Evolutionary conservation across 2,888 invertebrate species (phyloP).

Genomic region (Lithophane socia): DNA sequence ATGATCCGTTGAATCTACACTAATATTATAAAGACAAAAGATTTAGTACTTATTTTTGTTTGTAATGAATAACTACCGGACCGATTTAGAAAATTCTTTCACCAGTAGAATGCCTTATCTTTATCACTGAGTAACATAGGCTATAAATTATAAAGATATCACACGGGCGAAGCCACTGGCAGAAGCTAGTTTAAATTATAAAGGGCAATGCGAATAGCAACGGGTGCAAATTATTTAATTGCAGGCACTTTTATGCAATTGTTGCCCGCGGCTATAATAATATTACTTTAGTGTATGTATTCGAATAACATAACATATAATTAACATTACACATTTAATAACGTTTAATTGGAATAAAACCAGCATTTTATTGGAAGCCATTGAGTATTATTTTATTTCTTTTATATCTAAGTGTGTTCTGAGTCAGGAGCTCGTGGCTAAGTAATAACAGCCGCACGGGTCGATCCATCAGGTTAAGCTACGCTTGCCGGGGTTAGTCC

Average conservation of each 20-base stretch:
- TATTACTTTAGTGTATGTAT: slow-evolving; percentile 1
- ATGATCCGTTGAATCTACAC: not conserved
- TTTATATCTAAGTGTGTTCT: not conserved
- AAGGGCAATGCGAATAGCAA: not conserved
- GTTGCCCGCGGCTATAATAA: not conserved
- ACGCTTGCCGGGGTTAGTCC: too few species aligned
- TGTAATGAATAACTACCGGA: too few species aligned
- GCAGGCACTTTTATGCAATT: not conserved
- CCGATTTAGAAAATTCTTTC: too few species aligned
- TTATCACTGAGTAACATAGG: too few species aligned
- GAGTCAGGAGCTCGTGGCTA: too few species aligned
- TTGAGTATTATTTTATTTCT: slow-evolving; percentile 1
- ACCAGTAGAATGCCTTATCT: too few species aligned
- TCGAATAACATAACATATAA: not conserved
- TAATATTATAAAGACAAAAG: too few species aligned
- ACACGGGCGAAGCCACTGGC: too few species aligned
- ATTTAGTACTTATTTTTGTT: too few species aligned
- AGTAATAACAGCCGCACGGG: too few species aligned
- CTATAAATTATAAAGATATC: too few species aligned
- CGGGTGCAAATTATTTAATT: not conserved
- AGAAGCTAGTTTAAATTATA: not conserved
- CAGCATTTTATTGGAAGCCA: not conserved
- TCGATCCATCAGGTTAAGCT: too few species aligned
- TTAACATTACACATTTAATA: not conserved
- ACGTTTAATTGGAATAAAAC: slow-evolving; percentile 13